These are phyloP conservation scores for Plutomurus gul DNA, from an alignment of 1,140 invertebrate genomes.

Conservation along the genomic window DNA sequence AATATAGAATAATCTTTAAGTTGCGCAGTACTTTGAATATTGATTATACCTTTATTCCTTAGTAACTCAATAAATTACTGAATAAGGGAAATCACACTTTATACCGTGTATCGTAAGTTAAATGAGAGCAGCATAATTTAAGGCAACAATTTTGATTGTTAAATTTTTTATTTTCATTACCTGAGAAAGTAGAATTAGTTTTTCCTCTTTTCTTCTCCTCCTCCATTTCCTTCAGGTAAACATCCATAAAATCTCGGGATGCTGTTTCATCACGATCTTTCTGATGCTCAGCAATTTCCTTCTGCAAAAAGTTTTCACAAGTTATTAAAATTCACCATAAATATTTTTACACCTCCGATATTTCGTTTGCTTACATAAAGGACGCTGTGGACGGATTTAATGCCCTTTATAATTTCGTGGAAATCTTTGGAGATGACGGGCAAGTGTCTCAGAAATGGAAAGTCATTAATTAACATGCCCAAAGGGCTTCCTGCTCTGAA, in stretches of 20 bases:
- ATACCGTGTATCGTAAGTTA: no score
- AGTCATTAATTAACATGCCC: slow-evolving; percentile 23
- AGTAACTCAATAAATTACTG: no score
- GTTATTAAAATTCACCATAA: background rate
- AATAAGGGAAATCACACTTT: no score
- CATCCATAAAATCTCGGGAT: slow-evolving; percentile 73
- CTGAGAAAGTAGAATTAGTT: slow-evolving; percentile 63
- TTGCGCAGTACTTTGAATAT: no score
- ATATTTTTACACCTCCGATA: no score
- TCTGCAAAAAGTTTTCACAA: slow-evolving; percentile 56
- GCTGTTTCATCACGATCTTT: slow-evolving; percentile 60
- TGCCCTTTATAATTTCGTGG: no score
- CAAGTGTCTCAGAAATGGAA: slow-evolving; percentile 44
- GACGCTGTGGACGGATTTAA: no score
- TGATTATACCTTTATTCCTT: no score
- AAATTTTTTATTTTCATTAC: slow-evolving; percentile 57
- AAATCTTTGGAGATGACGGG: slow-evolving; percentile 27
- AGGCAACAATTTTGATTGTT: background rate
- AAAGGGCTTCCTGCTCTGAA: slow-evolving; percentile 12
- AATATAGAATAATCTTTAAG: no score
- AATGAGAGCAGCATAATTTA: background rate
- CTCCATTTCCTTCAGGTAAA: slow-evolving; percentile 73
- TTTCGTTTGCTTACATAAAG: no score
- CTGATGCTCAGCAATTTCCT: slow-evolving; percentile 66
- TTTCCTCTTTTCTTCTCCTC: slow-evolving; percentile 56